Evolutionary conservation across 2,113 vertebrate species (phyloP), one percentile per base, ranked within the genome.

Genomic region (Euleptes europaea): DNA sequence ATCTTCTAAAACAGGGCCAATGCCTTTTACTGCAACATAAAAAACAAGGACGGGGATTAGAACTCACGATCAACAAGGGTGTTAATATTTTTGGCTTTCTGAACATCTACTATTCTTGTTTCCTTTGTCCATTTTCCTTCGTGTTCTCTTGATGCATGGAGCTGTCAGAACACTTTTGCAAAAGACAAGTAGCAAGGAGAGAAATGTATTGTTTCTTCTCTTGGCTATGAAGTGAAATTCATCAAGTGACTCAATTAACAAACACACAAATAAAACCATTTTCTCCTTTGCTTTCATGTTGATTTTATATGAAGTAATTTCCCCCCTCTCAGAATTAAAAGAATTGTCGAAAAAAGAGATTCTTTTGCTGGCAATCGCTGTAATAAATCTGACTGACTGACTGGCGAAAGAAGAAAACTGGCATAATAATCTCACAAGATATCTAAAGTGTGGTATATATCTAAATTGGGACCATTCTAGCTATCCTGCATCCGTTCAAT

Each of bases 1-100:
- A 80, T 82, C 13, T 73, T 26, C 1, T 10, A 33, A 83, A 42
- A 51, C 4, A 28, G 2, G 12, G 0, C 0, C 0, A 2, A 6
- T 0, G 1, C 42, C 82, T 84, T 84, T 86, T 79, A 80, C 91
- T 92, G 84, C 13, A 31, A 33, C 1, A 77, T 0, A 17, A 49
- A 88, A 79, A 89, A 1, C 51, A 72, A 5, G 12, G 12, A 72
- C 54, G 8, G 33, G 31, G 80, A 38, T 71, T 28, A 51, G 28
- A 12, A 5, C 5, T 35, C 13, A 12, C 28, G 66, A 28, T 28
- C 80, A 54, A 14, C 21, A 15, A 49, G 17, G 23, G 12, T 51
- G 23, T 80, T 67, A 35, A 49, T 31, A 23, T 33, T 70, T 70
- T 28, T 28, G 9, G 15, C 35, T 40, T 2, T 71, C 49, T 70